Conservation (phyloP, 2,113 vertebrate genomes). For the Neolamprologus toae region DNA sequence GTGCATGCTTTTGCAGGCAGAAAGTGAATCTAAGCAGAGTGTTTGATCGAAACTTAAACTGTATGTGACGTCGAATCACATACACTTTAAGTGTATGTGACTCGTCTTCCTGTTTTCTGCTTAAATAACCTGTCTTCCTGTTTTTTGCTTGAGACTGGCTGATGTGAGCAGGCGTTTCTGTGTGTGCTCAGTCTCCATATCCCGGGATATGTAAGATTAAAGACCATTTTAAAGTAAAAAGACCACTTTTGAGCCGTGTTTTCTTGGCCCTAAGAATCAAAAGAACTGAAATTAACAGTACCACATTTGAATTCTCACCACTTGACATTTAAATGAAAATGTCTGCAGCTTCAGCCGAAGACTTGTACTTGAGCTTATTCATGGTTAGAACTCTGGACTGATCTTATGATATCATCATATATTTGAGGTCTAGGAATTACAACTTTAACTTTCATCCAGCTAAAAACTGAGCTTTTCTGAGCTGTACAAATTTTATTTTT, state of each 20-base stretch:
- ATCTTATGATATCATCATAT: neutral
- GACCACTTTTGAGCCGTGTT: fast-evolving
- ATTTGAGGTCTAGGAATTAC: neutral
- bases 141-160: neutral
- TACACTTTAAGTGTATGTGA: too few species aligned
- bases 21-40: neutral
- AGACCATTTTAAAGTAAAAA: neutral
- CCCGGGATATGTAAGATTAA: neutral
- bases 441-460: neutral
- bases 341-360: neutral
- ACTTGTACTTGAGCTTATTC: neutral
- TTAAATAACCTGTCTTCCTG: neutral
- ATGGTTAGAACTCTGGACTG: neutral
- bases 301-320: neutral
- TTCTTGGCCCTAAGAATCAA: neutral
- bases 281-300: fast-evolving
- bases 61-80: neutral
- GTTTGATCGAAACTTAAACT: neutral
- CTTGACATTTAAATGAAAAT: neutral
- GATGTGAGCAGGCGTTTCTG: fast-evolving
- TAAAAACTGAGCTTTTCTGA: neutral
- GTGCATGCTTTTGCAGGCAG: neutral
- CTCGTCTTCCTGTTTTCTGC: too few species aligned
- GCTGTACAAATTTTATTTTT: neutral
- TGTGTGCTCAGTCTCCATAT: neutral